phyloP scores from a whole-genome alignment of 2,113 vertebrate genomes.

The Uropsilus gracilis region DNA sequence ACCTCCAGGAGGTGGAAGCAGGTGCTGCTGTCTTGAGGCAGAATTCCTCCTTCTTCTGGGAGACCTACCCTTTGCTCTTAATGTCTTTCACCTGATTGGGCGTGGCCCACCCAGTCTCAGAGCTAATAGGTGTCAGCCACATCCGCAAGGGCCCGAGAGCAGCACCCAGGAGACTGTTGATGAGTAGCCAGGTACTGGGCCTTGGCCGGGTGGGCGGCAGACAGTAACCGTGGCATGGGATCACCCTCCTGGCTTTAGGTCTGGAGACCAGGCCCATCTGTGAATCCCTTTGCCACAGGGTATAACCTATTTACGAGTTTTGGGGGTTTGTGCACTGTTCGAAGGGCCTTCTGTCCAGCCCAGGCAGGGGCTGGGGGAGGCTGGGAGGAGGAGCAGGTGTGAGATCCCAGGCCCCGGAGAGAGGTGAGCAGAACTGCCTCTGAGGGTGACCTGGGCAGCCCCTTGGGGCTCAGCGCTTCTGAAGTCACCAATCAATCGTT shows the following conservation, averaged over 20 bases:
- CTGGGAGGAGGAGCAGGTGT: background rate
- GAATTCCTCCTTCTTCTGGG: background rate
- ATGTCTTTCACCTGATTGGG: background rate
- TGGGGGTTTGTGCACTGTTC: background rate
- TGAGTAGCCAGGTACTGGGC: background rate
- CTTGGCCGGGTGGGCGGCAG: background rate
- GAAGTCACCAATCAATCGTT: background rate
- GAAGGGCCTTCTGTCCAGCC: background rate
- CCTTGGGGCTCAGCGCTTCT: too few relatives aligned
- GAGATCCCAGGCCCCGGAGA: background rate
- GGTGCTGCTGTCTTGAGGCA: background rate
- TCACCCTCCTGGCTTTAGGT: background rate
- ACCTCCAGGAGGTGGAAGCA: background rate
- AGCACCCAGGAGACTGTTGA: background rate
- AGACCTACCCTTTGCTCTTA: background rate
- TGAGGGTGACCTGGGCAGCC: too few relatives aligned
- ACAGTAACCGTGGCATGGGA: background rate
- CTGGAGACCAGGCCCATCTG: too few relatives aligned
- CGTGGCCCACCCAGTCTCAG: background rate
- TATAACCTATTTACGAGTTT: accelerated
- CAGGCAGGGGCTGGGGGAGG: background rate
- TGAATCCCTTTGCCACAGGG: background rate
- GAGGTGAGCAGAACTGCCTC: too few relatives aligned
- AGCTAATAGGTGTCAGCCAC: too few relatives aligned
- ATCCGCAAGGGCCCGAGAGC: accelerated